Conservation (phyloP, 2,113 vertebrate species). For the Tyto alba region DNA sequence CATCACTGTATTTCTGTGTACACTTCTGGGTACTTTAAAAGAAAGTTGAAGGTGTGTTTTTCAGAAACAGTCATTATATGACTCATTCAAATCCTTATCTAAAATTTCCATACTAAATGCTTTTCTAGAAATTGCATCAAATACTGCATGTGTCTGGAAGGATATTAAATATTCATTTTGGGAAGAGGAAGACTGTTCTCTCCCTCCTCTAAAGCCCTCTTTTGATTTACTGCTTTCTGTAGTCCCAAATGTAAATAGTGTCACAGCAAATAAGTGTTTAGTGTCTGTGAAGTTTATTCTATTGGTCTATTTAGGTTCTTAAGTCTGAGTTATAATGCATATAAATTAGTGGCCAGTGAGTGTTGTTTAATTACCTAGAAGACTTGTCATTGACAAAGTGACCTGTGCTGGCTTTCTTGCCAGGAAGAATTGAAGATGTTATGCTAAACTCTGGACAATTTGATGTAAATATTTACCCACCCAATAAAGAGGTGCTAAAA, state of each 20-base stretch:
- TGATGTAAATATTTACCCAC: constrained; percentile 52
- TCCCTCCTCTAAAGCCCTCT: not conserved
- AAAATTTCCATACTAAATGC: not conserved
- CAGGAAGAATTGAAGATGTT: constrained; percentile 49
- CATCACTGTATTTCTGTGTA: not conserved
- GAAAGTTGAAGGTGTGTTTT: not conserved
- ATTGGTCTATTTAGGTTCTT: constrained; percentile 42
- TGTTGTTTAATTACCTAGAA: constrained; percentile 58
- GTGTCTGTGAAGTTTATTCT: constrained; percentile 51
- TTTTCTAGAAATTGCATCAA: not conserved
- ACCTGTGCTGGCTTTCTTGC: constrained; percentile 26
- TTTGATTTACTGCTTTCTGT: constrained; percentile 46
- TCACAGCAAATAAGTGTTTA: constrained; percentile 63
- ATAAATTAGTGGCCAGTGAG: constrained; percentile 54
- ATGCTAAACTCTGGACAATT: constrained; percentile 43
- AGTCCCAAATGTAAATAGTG: constrained; percentile 35
- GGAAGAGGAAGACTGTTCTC: not conserved
- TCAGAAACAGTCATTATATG: not conserved
- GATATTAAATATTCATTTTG: not conserved
- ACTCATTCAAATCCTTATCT: not conserved
- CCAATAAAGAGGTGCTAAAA: constrained; percentile 45
- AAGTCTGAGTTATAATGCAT: constrained; percentile 50
- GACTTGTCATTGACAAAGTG: constrained; percentile 28
- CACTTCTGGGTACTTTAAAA: not conserved
- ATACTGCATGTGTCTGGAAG: not conserved